These are phyloP conservation scores for Portevinia maculata DNA, from an alignment of 2,888 invertebrate species.

Conservation along the genomic window DNA sequence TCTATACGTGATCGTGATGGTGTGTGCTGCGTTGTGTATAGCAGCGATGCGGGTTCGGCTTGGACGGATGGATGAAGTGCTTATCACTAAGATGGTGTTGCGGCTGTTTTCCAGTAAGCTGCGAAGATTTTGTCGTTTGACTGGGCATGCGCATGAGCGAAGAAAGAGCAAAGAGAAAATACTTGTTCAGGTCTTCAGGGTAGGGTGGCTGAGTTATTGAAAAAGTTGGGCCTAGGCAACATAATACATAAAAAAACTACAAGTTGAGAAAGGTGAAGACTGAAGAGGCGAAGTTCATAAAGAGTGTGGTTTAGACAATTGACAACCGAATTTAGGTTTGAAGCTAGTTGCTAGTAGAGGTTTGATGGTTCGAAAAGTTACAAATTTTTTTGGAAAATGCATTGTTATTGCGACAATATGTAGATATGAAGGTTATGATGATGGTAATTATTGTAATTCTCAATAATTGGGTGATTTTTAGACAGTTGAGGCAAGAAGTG, in stretches of 20 bases:
- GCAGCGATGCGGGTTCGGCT: constrained; percentile 34
- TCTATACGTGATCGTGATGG: background rate
- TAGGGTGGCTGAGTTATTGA: constrained; percentile 11
- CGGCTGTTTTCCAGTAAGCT: constrained; percentile 13
- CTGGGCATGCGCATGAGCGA: constrained; percentile 10
- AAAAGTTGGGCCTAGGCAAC: constrained; percentile 45
- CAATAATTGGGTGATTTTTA: no score
- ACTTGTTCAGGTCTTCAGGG: no score
- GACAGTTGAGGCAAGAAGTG: no score
- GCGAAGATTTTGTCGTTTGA: constrained; percentile 23
- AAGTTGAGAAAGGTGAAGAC: constrained; percentile 7
- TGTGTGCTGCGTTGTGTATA: constrained; percentile 6
- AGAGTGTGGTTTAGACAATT: background rate
- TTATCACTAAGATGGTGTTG: constrained; percentile 59
- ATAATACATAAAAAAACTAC: background rate
- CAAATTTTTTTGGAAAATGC: background rate
- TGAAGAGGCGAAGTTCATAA: constrained; percentile 10
- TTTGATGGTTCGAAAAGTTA: constrained; percentile 6
- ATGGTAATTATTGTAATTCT: no score
- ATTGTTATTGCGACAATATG: no score
- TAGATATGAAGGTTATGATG: no score
- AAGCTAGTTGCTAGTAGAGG: constrained; percentile 23
- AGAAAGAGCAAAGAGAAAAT: constrained; percentile 51
- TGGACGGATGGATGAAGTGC: constrained; percentile 52
- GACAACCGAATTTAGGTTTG: constrained; percentile 19